Percentiles rank a stretch among this genome's conserved stretches.
Conservation (phyloP, 1,140 invertebrate species). For the Sitophilus oryzae region DNA sequence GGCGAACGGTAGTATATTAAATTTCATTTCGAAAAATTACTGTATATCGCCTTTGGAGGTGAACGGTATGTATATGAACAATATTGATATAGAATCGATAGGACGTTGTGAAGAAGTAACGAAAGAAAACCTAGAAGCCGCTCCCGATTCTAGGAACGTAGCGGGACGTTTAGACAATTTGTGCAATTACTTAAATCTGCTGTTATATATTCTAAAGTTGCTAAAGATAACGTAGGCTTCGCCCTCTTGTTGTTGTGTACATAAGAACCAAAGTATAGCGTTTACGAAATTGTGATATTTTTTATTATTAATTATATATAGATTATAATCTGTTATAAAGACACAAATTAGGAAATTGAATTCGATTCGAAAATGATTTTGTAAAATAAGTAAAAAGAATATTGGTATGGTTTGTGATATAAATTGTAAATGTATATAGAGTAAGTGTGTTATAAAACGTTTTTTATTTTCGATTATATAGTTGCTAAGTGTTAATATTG, state of each 20-base stretch:
- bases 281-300: slow-evolving; percentile 22
- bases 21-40: slow-evolving; percentile 70
- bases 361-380: too few relatives aligned
- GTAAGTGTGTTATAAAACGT: too few relatives aligned
- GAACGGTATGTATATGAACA: slow-evolving; percentile 65
- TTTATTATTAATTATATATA: not conserved
- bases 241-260: slow-evolving; percentile 14
- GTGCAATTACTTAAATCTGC: slow-evolving; percentile 20
- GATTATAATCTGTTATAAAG: too few relatives aligned
- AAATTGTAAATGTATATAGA: too few relatives aligned
- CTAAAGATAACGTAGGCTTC: slow-evolving; percentile 15
- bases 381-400: too few relatives aligned
- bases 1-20: slow-evolving; percentile 55
- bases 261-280: slow-evolving; percentile 13
- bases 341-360: too few relatives aligned
- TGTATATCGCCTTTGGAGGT: slow-evolving; percentile 79
- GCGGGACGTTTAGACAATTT: slow-evolving; percentile 2
- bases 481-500: too few relatives aligned
- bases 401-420: too few relatives aligned
- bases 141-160: slow-evolving; percentile 21
- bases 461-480: too few relatives aligned
- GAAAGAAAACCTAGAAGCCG: slow-evolving; percentile 56
- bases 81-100: slow-evolving; percentile 61
- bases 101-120: slow-evolving; percentile 61
- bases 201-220: slow-evolving; percentile 18